Evolutionary conservation across 2,888 invertebrate genomes (phyloP), one percentile per base, ranked within the genome.

Genomic region (Agrochola litura): DNA sequence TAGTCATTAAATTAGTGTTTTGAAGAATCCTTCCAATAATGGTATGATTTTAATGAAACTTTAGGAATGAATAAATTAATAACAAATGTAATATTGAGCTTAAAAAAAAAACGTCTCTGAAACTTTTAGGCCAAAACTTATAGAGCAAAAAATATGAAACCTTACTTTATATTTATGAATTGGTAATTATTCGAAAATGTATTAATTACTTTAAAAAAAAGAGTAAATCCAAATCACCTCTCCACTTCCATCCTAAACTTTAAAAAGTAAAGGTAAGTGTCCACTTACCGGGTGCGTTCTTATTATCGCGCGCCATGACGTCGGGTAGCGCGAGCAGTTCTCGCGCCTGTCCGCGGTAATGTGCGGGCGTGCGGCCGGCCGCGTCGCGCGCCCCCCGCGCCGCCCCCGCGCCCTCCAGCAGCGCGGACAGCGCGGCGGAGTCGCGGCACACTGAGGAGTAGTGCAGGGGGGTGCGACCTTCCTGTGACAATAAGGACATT

Each of bases 321-420:
- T 85, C 80, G 81, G 96, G 96, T 85, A 96, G 92, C 88, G 92
- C 90, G 89, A 95, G 95, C 79, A 90, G 90, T 91, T 94, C 92
- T 91, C 94, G 93, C 89, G 92, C 92, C 69, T 88, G 86, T 61
- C 93, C 93, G 89, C 95, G 95, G 93, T 96, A 96, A 91, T 95
- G 92, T 77, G 95, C 95, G 75, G 96, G 95, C 88, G 95, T 92
- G 86, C 89, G 94, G 80, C 96, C 96, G 64, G 94, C 98, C 93
- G 98, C 98, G 96, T 99, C 99, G 85, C 98, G 95, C 89, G 98
- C 97, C 83, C 98, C 98, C 92, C 98, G 98, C 92, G 98, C 98
- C 77, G 99, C 98, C 41, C 99, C 99, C 89, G 98, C 97, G 88
- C 98, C 97, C 81, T 98, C 97, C 79, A 99, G 97, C 90, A 98